Conservation (phyloP, 1,140 invertebrate species). For the Sipha flava region DNA sequence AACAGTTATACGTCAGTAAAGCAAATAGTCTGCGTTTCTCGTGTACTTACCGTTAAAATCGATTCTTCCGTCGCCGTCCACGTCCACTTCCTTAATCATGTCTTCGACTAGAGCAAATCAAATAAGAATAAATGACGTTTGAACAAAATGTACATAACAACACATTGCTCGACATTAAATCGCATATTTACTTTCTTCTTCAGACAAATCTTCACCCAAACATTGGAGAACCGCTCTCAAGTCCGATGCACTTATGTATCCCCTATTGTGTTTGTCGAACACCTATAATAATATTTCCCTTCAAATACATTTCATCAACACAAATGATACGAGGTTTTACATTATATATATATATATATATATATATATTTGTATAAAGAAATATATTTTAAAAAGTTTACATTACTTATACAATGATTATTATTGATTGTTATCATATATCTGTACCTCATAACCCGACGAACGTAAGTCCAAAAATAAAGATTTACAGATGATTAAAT, state of each 20-base stretch:
- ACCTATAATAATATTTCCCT: constrained; percentile 45
- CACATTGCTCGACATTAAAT: too few species aligned
- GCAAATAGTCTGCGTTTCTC: too few species aligned
- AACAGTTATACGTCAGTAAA: too few species aligned
- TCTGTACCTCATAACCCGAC: too few species aligned
- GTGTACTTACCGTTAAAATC: constrained; percentile 75
- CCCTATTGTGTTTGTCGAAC: constrained; percentile 78
- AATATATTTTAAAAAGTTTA: too few species aligned
- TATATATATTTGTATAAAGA: too few species aligned
- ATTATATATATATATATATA: too few species aligned
- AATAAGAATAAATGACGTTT: not conserved
- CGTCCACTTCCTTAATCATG: constrained; percentile 87
- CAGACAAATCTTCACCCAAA: constrained; percentile 71
- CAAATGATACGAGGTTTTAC: too few species aligned
- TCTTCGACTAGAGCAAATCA: constrained; percentile 65
- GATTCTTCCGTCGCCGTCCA: constrained; percentile 78
- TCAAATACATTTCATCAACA: not conserved
- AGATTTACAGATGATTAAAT: too few species aligned
- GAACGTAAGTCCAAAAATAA: too few species aligned
- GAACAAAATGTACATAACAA: not conserved
- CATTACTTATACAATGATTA: too few species aligned
- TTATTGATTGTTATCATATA: too few species aligned
- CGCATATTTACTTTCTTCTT: constrained; percentile 67
- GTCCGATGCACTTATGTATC: constrained; percentile 77
- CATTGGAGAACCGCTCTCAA: constrained; percentile 73